Evolutionary conservation across 2,888 invertebrate genomes (phyloP), one percentile per base, ranked within the genome.

Genomic region (Epsilonema sp.): DNA sequence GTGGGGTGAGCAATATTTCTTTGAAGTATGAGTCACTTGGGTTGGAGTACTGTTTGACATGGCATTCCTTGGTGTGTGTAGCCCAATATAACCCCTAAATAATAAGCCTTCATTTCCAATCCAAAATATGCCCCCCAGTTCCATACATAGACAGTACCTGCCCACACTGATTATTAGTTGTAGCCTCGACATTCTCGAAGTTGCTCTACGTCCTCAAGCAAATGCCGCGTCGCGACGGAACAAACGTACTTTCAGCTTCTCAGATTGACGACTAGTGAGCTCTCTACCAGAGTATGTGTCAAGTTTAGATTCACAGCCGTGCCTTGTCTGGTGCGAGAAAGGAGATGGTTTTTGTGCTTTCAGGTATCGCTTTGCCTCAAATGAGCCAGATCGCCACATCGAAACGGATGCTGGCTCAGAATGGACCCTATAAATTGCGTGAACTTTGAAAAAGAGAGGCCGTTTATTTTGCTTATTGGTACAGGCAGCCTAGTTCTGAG

Each of bases 161-260:
- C n/a, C n/a, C n/a, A n/a, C n/a, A n/a, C n/a, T n/a, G n/a, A n/a
- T n/a, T n/a, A n/a, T n/a, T n/a, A n/a, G n/a, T n/a, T n/a, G n/a
- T n/a, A n/a, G n/a, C n/a, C n/a, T n/a, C n/a, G n/a, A n/a, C 92
- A 97, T 73, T 90, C 24, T 86, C 90, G 54, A 94, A 94, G 74
- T 76, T 97, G 60, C 76, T 97, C 63, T 85, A 86, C 70, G 94
- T 97, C 55, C 77, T 97, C 53, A 79, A 89, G 54, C 90, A 92
- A 73, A 92, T 97, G 92, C 94, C 94, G 44, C 89, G 92, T 68
- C 75, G 92, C 65, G 85, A 87, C 65, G 92, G 92, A 43, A 92
- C 94, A 37, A 94, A 97, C 70, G 92, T 94, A 57, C 97, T 76
- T 99, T 97, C 76, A 92, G 90, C 71, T 97, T 97, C 70, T 94